These are phyloP conservation scores for Melanaphis sacchari DNA, from an alignment of 1,140 invertebrate genomes.

Conservation along the genomic window DNA sequence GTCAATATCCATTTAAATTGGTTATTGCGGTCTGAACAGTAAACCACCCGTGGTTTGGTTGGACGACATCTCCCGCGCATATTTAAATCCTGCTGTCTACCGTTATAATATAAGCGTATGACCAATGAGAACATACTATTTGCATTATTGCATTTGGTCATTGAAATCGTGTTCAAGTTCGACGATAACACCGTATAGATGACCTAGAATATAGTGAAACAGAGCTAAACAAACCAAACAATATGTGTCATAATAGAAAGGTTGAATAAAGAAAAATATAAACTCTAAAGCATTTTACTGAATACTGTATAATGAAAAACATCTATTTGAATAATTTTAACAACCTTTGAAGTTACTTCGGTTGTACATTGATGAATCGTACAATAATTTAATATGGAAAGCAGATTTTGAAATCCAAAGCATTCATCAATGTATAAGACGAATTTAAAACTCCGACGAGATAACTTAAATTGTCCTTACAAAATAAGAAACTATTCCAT, in stretches of 20 bases:
- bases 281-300: neutral
- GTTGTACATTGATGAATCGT: too few relatives aligned
- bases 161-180: neutral
- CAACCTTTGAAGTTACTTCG: too few relatives aligned
- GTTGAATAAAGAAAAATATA: neutral
- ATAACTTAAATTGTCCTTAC: too few relatives aligned
- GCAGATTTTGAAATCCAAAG: neutral
- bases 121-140: neutral
- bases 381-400: neutral
- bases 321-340: too few relatives aligned
- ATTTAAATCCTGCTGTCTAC: neutral
- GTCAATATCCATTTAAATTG: neutral
- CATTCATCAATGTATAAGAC: neutral
- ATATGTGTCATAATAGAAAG: neutral
- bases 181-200: neutral
- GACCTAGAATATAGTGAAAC: neutral
- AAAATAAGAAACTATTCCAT: too few relatives aligned
- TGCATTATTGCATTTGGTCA: neutral
- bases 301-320: neutral
- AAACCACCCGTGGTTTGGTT: neutral
- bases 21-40: constrained; percentile 3
- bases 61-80: neutral
- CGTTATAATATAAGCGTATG: neutral
- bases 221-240: neutral
- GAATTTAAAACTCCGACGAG: neutral